These are phyloP conservation scores for Spea multiplicata DNA, from an alignment of 2,113 vertebrate species.

Conservation along the genomic window DNA sequence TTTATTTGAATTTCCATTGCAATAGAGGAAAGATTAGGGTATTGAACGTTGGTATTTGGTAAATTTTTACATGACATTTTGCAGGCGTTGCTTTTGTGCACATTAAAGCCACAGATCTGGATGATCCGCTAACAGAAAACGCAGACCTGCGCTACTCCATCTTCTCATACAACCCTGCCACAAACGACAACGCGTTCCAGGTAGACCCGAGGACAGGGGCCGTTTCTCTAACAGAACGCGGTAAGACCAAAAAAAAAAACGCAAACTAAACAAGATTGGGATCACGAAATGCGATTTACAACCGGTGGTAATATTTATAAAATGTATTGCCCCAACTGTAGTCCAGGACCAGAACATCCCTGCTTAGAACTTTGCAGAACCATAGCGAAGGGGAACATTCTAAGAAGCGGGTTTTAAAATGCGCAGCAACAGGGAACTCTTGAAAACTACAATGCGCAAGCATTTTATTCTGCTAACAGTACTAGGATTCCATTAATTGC, in stretches of 20 bases:
- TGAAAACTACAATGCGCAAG: neutral
- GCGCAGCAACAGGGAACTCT: no score
- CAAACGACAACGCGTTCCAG: conserved; percentile 69
- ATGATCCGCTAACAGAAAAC: conserved; percentile 69
- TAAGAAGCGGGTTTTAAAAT: no score
- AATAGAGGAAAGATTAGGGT: no score
- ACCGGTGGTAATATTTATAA: no score
- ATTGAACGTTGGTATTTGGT: no score
- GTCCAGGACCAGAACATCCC: no score
- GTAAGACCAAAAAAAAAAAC: conserved; percentile 55
- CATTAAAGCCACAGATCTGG: conserved; percentile 64
- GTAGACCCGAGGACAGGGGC: conserved; percentile 64
- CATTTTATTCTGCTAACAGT: conserved; percentile 9
- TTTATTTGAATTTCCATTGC: no score
- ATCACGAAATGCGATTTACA: no score
- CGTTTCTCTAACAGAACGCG: conserved; percentile 71
- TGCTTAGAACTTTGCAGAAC: no score
- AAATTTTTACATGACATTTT: neutral
- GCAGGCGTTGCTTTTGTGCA: conserved; percentile 70
- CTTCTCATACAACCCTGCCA: conserved; percentile 68
- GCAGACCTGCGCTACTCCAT: conserved; percentile 72
- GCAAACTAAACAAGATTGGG: no score
- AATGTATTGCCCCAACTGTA: no score
- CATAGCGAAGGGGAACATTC: no score
- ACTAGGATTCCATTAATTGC: conserved; percentile 15